phyloP scores from a whole-genome alignment of 2,113 vertebrate species.

The Coracopsis vasa region DNA sequence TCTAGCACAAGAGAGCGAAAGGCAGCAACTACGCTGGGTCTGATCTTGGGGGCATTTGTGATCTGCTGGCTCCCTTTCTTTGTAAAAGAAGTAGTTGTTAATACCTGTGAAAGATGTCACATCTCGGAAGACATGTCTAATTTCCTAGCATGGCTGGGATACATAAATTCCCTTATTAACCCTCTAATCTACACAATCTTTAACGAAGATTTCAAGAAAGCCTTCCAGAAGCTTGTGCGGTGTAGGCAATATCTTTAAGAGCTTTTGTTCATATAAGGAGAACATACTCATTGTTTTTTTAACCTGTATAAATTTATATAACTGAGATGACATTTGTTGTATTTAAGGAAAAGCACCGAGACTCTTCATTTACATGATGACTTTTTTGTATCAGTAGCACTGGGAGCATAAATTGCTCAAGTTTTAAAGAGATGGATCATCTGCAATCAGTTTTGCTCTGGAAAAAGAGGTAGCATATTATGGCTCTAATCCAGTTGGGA shows the following conservation, averaged over 20 bases:
- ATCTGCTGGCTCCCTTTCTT: constrained; percentile 99
- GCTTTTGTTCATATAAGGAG: not conserved
- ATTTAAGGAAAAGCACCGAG: constrained; percentile 36
- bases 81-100: constrained; percentile 95
- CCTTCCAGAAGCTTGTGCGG: constrained; percentile 92
- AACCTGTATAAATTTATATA: constrained; percentile 50
- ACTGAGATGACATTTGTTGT: constrained; percentile 3
- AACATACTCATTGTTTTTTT: not conserved
- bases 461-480: not conserved
- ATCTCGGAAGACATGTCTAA: constrained; percentile 90
- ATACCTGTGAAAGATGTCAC: constrained; percentile 86
- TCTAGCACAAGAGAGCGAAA: constrained; percentile 90
- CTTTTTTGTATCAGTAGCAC: constrained; percentile 29
- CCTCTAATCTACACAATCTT: constrained; percentile 98
- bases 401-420: not conserved
- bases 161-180: constrained; percentile 98
- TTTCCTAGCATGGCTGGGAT: constrained; percentile 96
- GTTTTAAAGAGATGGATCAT: constrained; percentile 25
- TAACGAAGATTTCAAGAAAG: constrained; percentile 99
- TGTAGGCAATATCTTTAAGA: constrained; percentile 85
- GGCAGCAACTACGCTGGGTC: constrained; percentile 91
- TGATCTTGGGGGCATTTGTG: constrained; percentile 96
- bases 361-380: not conserved
- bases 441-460: not conserved
- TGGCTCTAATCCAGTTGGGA: not conserved